These are phyloP conservation scores for Pyrocoelia pectoralis DNA, from an alignment of 2,888 invertebrate species.

Conservation along the genomic window DNA sequence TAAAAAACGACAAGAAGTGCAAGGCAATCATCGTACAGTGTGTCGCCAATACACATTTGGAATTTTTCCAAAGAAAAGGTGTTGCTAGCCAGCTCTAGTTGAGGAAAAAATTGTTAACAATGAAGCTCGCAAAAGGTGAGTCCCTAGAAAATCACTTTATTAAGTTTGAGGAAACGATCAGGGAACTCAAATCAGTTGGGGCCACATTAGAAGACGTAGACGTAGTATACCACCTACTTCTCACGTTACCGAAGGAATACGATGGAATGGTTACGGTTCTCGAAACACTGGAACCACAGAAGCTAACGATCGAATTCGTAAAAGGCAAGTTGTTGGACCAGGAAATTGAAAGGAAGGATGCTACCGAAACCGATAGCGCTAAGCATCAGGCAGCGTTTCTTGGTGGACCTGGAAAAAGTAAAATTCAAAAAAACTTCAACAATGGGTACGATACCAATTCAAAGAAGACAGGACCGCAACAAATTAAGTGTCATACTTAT, in stretches of 20 bases:
- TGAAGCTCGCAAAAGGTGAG: conserved; percentile 40
- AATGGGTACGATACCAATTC: too few species aligned
- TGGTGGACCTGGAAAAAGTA: too few species aligned
- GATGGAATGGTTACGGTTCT: conserved; percentile 12
- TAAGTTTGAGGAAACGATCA: conserved; percentile 50
- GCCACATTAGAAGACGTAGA: conserved; percentile 52
- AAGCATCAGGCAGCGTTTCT: background rate
- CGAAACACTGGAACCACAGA: conserved; percentile 37
- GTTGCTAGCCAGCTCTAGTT: conserved; percentile 44
- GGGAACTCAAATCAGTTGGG: conserved; percentile 50
- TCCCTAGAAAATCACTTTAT: conserved; percentile 45
- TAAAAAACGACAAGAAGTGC: too few species aligned
- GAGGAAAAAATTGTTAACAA: conserved; percentile 40
- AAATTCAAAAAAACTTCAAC: too few species aligned
- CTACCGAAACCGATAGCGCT: background rate
- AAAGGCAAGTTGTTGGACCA: conserved; percentile 38
- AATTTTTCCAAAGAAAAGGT: conserved; percentile 32
- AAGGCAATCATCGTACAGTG: too few species aligned
- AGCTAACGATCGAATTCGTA: conserved; percentile 35
- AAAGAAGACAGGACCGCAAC: too few species aligned
- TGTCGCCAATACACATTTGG: too few species aligned
- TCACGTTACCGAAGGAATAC: too few species aligned
- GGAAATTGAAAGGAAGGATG: conserved; percentile 24
- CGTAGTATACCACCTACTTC: conserved; percentile 47
- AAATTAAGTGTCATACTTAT: too few species aligned